Evolutionary conservation across 2,797 vertebrate genomes (phyloP).

Genomic region (Petrocephalus schoutedeni): DNA sequence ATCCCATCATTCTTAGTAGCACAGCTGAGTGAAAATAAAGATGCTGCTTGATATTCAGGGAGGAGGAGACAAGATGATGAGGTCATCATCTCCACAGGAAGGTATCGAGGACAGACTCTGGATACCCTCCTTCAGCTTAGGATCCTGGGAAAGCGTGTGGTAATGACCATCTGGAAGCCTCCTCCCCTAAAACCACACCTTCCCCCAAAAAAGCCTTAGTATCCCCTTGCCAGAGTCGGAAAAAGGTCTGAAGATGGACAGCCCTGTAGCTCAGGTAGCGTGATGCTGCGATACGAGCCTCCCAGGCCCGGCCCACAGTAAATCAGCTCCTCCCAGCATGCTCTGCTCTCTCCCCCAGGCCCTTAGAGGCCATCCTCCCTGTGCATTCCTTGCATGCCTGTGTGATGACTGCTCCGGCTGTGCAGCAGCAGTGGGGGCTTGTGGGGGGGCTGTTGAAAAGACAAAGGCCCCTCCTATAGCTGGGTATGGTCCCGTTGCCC

Average conservation of each 20-base stretch:
- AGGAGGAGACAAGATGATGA: conserved; percentile 51
- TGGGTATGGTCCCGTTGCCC: not conserved
- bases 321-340: conserved; percentile 50
- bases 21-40: conserved; percentile 45
- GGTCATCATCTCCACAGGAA: conserved; percentile 58
- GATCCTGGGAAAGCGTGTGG: not conserved
- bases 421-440: conserved; percentile 29
- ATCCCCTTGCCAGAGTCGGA: conserved; percentile 30
- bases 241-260: conserved; percentile 26
- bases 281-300: conserved; percentile 33
- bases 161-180: conserved; percentile 28
- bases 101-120: conserved; percentile 19
- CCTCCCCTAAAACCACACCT: conserved; percentile 1
- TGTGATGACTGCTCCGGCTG: conserved; percentile 43
- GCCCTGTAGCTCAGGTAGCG: conserved; percentile 10
- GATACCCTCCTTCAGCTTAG: conserved; percentile 4
- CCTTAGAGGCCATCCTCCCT: conserved; percentile 34
- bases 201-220: not conserved
- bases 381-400: conserved; percentile 63
- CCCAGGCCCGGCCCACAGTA: conserved; percentile 42
- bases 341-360: conserved; percentile 34
- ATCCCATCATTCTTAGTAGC: conserved; percentile 45
- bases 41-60: conserved; percentile 51
- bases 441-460: conserved; percentile 13
- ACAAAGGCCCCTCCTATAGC: not conserved